Evolutionary conservation across 2,113 vertebrate species (phyloP).

Genomic region (Aldabrachelys gigantea): DNA sequence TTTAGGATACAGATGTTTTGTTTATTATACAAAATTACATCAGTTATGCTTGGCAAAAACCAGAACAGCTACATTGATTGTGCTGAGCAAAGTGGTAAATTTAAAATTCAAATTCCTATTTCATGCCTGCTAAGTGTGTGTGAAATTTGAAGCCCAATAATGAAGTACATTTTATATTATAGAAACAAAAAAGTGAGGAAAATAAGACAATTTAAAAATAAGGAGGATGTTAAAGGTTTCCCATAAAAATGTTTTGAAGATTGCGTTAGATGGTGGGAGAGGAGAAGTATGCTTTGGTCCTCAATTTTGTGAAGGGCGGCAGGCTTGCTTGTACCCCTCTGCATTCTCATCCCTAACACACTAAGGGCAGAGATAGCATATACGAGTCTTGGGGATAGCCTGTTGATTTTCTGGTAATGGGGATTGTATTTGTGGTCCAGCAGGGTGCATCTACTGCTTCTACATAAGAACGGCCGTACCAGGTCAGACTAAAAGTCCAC

Average conservation of each 20-base stretch:
- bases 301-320: background rate
- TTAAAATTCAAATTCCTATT: background rate
- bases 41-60: background rate
- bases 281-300: background rate
- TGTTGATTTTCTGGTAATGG: background rate
- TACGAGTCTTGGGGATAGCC: rapidly evolving
- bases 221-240: background rate
- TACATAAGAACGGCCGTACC: too few relatives aligned
- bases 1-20: constrained; percentile 22
- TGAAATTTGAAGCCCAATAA: background rate
- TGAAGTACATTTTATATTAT: background rate
- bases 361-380: background rate
- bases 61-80: background rate
- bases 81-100: background rate
- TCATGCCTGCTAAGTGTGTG: background rate
- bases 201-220: background rate
- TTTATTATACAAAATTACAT: background rate
- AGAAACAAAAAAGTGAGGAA: background rate
- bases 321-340: background rate
- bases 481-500: too few relatives aligned
- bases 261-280: background rate
- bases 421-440: background rate
- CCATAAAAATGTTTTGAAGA: background rate
- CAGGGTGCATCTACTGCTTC: rapidly evolving
- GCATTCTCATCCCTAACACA: background rate